Evolutionary conservation across 2,797 vertebrate species (phyloP), one percentile per base, ranked within the genome.

Genomic region (Schizopygopsis malacanthus): DNA sequence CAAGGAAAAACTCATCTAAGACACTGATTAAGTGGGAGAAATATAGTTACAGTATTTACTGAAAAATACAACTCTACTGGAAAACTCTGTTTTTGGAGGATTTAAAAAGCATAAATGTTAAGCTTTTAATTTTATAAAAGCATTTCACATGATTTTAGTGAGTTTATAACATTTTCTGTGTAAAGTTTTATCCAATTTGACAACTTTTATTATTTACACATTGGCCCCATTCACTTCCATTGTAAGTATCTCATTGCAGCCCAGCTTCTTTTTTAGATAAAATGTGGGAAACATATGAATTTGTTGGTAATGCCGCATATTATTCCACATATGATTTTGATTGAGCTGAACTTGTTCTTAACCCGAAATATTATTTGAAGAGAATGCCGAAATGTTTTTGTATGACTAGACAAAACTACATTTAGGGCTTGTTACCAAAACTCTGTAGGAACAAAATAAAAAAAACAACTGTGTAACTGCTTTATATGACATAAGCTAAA

Each of bases 1-100:
- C 22, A 77, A 84, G 45, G 45, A 5, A 65, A 83, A 65, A 59
- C 22, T 65, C 65, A 65, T 80, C 59, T 33, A 47, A 63, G 41
- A 67, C 41, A 28, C 4, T 28, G 39, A 61, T 65, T 81, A 63
- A 47, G 39, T 45, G 4, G 33, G 47, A n/a, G 41, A 4, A 75
- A 75, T 63, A 63, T 75, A 33, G 25, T 16, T 28, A 28, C 25
- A 63, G 61, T 50, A 39, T 76, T 76, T 65, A 56, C 33, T 41
- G 37, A 43, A 39, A 63, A 63, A 78, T 54, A 33, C 12, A 75
- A n/a, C 9, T n/a, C 22, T 59, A 33, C 28, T 16, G 6, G 12
- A 63, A 2, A 65, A 65, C 16, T 33, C 2, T 2, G 1, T 33
- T 65, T 33, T 65, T 65, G 61, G 5, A 65, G 61, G 25, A 65